Evolutionary conservation across 2,888 invertebrate species (phyloP).

Genomic region (Creontiades dilutus): DNA sequence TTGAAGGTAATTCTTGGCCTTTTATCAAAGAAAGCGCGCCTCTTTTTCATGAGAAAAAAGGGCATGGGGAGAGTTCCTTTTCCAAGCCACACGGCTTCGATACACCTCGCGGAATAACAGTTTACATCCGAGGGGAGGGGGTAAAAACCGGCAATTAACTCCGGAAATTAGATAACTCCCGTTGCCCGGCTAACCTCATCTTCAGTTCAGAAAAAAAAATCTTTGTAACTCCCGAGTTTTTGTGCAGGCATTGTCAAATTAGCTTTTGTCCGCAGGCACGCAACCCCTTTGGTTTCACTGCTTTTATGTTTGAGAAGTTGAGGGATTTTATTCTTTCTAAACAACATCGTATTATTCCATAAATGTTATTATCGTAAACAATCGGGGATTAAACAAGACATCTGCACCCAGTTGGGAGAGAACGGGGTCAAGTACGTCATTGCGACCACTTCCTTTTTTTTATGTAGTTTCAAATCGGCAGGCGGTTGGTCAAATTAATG

Average conservation of each 20-base stretch:
- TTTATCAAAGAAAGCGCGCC: conserved; percentile 17
- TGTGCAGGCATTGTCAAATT: conserved; percentile 18
- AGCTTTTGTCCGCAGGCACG: not conserved
- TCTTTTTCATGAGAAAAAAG: not conserved
- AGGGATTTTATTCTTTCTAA: not conserved
- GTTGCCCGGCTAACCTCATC: not conserved
- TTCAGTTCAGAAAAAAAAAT: conserved; percentile 15
- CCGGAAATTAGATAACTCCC: conserved; percentile 23
- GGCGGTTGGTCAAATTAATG: not conserved
- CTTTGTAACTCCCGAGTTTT: conserved; percentile 19
- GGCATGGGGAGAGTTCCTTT: not conserved
- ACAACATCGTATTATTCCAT: conserved; percentile 2
- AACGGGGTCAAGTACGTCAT: conserved; percentile 28
- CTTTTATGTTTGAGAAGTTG: not conserved
- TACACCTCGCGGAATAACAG: not conserved
- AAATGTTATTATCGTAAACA: conserved; percentile 20
- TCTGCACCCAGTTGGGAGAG: not conserved
- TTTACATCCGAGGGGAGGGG: not conserved
- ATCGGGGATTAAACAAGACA: conserved; percentile 26
- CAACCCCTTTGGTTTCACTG: conserved; percentile 18
- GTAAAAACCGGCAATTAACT: conserved; percentile 20
- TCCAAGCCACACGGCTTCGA: not conserved
- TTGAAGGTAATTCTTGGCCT: conserved; percentile 10
- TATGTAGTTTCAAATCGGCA: not conserved
- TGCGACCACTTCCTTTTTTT: conserved; percentile 27